These are phyloP conservation scores for Coptodon rendalli DNA, from an alignment of 2,113 vertebrate genomes.

Conservation along the genomic window DNA sequence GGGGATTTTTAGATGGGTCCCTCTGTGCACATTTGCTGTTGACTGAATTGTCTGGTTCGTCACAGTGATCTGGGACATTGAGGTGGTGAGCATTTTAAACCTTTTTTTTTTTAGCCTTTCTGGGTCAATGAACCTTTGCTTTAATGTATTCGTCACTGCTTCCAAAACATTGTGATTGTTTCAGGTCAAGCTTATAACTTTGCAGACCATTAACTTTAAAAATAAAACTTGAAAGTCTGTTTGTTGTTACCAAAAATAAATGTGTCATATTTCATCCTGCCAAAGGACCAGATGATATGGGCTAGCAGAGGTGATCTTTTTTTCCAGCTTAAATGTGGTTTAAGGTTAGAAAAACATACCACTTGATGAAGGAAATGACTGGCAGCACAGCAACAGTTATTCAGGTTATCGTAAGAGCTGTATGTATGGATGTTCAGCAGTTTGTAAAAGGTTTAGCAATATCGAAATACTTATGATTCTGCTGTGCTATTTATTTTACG, in stretches of 20 bases:
- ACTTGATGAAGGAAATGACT: not conserved
- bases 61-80: conserved; percentile 32
- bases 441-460: not conserved
- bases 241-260: conserved; percentile 33
- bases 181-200: not conserved
- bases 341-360: not conserved
- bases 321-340: not conserved
- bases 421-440: not conserved
- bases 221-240: conserved; percentile 26
- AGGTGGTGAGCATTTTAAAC: conserved; percentile 9
- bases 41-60: conserved; percentile 41
- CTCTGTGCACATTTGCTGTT: conserved; percentile 26
- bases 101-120: conserved; percentile 39
- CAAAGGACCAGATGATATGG: not conserved
- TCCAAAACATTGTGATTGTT: not conserved
- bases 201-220: conserved; percentile 14
- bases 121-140: conserved; percentile 6
- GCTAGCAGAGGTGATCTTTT: not conserved
- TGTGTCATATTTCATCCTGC: not conserved
- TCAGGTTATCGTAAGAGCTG: not conserved
- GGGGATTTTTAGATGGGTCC: conserved; percentile 32
- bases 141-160: not conserved
- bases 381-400: not conserved
- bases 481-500: not conserved
- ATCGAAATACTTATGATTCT: not conserved